Conservation (phyloP, 2,113 vertebrate genomes). For the Pavo muticus region DNA sequence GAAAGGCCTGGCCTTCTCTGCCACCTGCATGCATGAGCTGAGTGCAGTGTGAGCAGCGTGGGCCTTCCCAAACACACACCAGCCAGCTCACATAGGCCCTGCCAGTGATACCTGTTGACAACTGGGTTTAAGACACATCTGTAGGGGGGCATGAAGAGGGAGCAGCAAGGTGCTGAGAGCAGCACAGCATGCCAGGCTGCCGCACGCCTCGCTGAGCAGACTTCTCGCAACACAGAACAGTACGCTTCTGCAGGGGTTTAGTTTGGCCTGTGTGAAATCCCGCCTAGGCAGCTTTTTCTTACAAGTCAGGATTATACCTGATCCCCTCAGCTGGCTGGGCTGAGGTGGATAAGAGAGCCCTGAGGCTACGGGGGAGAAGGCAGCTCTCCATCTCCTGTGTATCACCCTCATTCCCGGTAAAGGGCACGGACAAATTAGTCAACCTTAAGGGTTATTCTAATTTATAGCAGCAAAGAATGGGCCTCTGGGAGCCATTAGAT, state of each 20-base stretch:
- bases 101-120: neutral
- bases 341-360: neutral
- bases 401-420: constrained; percentile 10
- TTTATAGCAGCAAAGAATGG: constrained; percentile 36
- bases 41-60: accelerated
- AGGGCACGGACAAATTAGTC: constrained; percentile 63
- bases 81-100: neutral
- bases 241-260: neutral
- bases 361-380: neutral
- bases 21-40: accelerated
- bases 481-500: constrained; percentile 46
- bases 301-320: neutral
- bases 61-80: neutral
- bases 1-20: neutral
- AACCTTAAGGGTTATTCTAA: constrained; percentile 58
- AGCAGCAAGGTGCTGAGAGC: neutral
- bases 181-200: too few species aligned
- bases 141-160: neutral
- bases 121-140: accelerated
- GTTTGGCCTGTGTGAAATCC: accelerated
- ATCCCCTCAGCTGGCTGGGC: neutral
- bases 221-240: neutral
- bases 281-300: neutral
- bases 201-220: neutral
- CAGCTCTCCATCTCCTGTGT: neutral